A percentile compares a stretch with the other conserved stretches of the same genome.
These are phyloP conservation scores for Tortrix viridana DNA, from an alignment of 2,888 invertebrate genomes.

Conservation along the genomic window DNA sequence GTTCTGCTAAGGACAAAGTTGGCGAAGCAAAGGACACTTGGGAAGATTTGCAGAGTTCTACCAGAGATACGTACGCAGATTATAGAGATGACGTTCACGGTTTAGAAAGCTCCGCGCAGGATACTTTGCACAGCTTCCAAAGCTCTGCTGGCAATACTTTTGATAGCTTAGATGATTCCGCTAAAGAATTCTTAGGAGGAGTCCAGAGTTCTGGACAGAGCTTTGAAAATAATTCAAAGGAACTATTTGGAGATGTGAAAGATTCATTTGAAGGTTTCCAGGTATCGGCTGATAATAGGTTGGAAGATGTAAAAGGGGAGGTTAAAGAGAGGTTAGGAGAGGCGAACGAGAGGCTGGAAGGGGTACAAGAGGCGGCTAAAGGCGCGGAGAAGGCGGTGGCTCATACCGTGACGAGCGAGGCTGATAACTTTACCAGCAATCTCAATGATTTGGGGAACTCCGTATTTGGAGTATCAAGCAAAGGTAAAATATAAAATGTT, in stretches of 20 bases:
- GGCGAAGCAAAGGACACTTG: conserved; percentile 68
- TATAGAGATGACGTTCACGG: conserved; percentile 71
- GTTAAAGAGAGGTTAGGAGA: conserved; percentile 59
- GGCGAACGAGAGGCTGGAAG: conserved; percentile 59
- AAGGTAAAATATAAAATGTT: conserved; percentile 58
- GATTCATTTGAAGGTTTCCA: conserved; percentile 77
- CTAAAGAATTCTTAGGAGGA: conserved; percentile 62
- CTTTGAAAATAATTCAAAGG: conserved; percentile 60
- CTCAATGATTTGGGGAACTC: conserved; percentile 77
- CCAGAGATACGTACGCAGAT: conserved; percentile 74
- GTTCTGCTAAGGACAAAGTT: conserved; percentile 75
- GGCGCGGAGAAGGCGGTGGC: conserved; percentile 55
- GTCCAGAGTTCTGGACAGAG: conserved; percentile 54
- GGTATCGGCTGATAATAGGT: conserved; percentile 73
- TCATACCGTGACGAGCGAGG: conserved; percentile 62
- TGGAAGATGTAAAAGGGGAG: conserved; percentile 69
- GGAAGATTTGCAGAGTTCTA: conserved; percentile 75
- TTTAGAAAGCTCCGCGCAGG: conserved; percentile 72
- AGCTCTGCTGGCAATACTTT: conserved; percentile 80
- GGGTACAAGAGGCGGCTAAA: conserved; percentile 49
- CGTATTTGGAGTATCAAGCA: conserved; percentile 76
- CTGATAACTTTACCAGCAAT: conserved; percentile 73
- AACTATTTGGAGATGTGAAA: conserved; percentile 67
- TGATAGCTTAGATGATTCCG: conserved; percentile 76
- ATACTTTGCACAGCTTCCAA: conserved; percentile 77